A percentile compares a stretch with the other conserved stretches of the same genome.
These are phyloP conservation scores for Melierax canorus DNA, from an alignment of 2,113 vertebrate species.

Conservation along the genomic window DNA sequence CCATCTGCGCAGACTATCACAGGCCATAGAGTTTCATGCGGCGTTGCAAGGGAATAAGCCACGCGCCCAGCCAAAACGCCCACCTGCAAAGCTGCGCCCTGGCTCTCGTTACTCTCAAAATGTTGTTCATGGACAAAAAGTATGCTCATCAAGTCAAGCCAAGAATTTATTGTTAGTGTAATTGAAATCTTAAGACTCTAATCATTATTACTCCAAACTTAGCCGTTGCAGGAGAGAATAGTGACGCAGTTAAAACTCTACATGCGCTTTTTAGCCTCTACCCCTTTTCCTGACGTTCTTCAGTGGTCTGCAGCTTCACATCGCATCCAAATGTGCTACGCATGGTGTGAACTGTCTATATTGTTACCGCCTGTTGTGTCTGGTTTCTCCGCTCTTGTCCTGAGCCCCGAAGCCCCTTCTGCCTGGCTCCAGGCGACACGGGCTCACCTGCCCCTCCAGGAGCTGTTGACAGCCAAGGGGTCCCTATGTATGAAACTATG, in stretches of 20 bases:
- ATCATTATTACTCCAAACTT: not conserved
- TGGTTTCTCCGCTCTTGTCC: not conserved
- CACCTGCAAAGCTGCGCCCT: not conserved
- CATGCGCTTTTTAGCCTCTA: not conserved
- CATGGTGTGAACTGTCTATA: no score
- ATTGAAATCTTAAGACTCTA: not conserved
- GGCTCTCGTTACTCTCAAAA: not conserved
- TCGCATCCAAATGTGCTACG: not conserved
- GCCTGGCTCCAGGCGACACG: not conserved
- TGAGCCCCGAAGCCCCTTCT: not conserved
- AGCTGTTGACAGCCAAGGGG: not conserved
- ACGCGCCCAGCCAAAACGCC: not conserved
- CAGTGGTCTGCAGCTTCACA: not conserved
- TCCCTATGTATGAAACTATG: not conserved
- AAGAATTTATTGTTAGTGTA: not conserved
- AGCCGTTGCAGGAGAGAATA: not conserved
- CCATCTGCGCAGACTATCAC: not conserved
- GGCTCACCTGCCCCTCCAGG: not conserved
- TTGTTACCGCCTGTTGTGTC: not conserved
- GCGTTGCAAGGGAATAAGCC: not conserved
- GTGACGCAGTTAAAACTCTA: not conserved
- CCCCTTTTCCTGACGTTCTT: not conserved
- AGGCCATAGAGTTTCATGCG: not conserved
- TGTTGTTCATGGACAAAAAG: not conserved
- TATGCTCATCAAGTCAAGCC: not conserved